Evolutionary conservation across 2,113 vertebrate species (phyloP), one percentile per base, ranked within the genome.

Genomic region (Hymenochirus boettgeri): DNA sequence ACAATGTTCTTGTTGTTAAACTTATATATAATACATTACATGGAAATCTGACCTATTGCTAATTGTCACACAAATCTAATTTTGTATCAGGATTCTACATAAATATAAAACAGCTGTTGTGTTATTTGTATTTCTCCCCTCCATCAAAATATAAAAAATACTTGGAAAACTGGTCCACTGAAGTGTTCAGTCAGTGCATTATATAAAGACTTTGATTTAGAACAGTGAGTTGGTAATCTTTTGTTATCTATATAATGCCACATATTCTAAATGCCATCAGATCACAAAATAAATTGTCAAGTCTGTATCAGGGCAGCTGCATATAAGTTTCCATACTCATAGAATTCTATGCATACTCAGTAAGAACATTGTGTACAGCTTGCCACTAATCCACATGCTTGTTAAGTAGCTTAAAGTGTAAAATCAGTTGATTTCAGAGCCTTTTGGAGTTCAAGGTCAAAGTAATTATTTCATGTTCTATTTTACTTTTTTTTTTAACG

Each of bases 391-490:
- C 81, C 77, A 57, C 57, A 57, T 57, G 74, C 84, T 86, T 85
- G 79, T 83, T 87, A 87, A 86, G 80, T 71, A 78, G 74, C 78
- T 88, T 85, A 83, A 80, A 80, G 78, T 82, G 70, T 76, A 85
- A 83, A 87, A 82, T 80, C 78, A 75, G 79, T 83, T 85, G 79
- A 83, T 85, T 87, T 83, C 76, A 80, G 78, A 81, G 82, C 79
- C 81, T 82, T 86, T 80, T 75, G 72, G 76, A 83, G 82, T 85
- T 90, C 85, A 88, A 88, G 84, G 86, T 85, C 82, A 88, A 85
- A 83, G 75, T 82, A 81, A 85, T 86, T 83, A 86, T 85, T 84
- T 83, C 78, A 25, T 70, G 72, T 64, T 65, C 74, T 65, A 56
- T 70, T 67, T 3, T 46, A 35, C 39, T 56, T 65, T 65, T 39